Evolutionary conservation across 2,888 invertebrate genomes (phyloP), one percentile per base, ranked within the genome.

Genomic region (Eristalis pertinax): DNA sequence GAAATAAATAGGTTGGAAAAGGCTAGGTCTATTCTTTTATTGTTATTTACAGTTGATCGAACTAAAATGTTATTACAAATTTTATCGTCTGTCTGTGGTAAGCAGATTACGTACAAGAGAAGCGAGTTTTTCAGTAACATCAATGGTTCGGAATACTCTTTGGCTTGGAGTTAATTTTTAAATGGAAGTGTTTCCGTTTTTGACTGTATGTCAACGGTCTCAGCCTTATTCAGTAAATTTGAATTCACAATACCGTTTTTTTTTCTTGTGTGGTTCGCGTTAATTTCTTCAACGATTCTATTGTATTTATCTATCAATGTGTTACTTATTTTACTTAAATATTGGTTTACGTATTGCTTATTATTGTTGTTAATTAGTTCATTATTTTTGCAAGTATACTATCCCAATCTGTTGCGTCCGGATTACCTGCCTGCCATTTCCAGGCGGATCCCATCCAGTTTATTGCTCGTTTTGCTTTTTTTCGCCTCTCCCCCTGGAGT

Each of bases 91-190:
- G 79, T 86, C 62, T 86, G 73, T 11, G 82, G 87, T 70, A 88
- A 41, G 26, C 83, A 88, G 15, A 89, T 78, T 35, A 89, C 63
- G 22, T 88, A 89, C 11, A 84, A n/a, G 10, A 89, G 72, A 65
- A 86, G 78, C 8, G 76, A 88, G n/a, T 82, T 35, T 79, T 85
- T 88, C 10, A 85, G 62, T 3, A 88, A 63, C 75, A 89, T 78
- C 74, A 89, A 79, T 5, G 88, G 87, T 82, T 89, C 85, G 32
- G 89, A 86, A 70, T 68, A 88, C 70, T 88, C 81, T n/a, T 85
- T 78, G 1, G 85, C 81, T 69, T 89, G 70, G 26, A 26, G 26
- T 26, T 89, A 86, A 22, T 89, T 88, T 79, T 81, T 84, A n/a
- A 84, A 89, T 8, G 84, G 88, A 2, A 89, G 65, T 26, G 86